These are phyloP conservation scores for Belgica antarctica DNA, from an alignment of 2,888 invertebrate species.

Conservation along the genomic window DNA sequence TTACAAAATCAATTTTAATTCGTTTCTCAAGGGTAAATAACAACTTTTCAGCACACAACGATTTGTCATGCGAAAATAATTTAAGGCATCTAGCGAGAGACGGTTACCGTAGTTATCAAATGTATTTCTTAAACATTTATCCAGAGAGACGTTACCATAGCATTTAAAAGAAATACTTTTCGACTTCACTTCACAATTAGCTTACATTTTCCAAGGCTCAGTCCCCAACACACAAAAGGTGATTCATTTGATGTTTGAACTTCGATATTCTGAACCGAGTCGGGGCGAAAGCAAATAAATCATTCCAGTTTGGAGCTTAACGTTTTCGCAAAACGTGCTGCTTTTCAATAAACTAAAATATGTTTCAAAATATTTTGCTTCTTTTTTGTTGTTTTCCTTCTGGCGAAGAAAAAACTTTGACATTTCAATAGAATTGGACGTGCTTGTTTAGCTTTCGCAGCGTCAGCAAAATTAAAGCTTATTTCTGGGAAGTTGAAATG, in stretches of 20 bases:
- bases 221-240: no score
- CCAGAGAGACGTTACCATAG: conserved; percentile 1
- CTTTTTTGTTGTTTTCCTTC: conserved; percentile 10
- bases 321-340: conserved; percentile 15
- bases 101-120: neutral
- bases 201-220: no score
- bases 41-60: no score
- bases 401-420: neutral
- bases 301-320: conserved; percentile 2
- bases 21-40: no score
- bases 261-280: neutral
- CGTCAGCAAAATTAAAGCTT: conserved; percentile 16
- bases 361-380: conserved; percentile 1
- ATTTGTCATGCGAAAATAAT: no score
- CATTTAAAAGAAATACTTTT: neutral
- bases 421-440: neutral
- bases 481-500: neutral
- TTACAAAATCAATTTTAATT: no score
- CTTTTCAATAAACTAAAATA: conserved; percentile 19
- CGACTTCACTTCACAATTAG: neutral
- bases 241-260: neutral
- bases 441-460: conserved; percentile 7
- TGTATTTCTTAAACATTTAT: neutral
- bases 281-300: neutral
- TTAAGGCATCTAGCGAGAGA: no score